Conservation (phyloP, 1,140 invertebrate species). For the Saccostrea glomerata region DNA sequence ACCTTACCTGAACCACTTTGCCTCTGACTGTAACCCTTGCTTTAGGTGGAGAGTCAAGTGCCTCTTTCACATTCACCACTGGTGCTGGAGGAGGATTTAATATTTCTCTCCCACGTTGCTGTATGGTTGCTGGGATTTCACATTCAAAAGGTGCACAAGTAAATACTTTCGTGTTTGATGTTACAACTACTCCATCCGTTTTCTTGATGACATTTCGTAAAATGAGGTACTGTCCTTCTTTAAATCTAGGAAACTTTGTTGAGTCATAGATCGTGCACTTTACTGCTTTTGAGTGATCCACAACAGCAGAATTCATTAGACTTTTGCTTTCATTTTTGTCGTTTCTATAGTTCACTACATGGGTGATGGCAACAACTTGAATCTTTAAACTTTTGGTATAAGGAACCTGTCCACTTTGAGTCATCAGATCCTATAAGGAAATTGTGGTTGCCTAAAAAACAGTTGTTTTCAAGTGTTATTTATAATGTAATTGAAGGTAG, state of each 20-base stretch:
- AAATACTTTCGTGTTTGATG: too few species aligned
- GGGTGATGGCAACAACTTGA: not conserved
- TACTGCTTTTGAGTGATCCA: slow-evolving; percentile 1
- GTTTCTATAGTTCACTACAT: not conserved
- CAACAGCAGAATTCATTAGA: not conserved
- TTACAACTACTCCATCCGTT: too few species aligned
- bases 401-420: slow-evolving; percentile 13
- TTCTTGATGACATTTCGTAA: too few species aligned
- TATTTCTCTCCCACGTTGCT: too few species aligned
- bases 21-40: too few species aligned
- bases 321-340: slow-evolving; percentile 4
- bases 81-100: too few species aligned
- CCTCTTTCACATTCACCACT: too few species aligned
- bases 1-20: too few species aligned
- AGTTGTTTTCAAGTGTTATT: not conserved
- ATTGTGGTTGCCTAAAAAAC: slow-evolving; percentile 17
- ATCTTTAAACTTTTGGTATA: slow-evolving; percentile 11
- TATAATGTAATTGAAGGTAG: too few species aligned
- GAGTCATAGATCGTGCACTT: slow-evolving; percentile 17
- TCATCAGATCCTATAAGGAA: not conserved
- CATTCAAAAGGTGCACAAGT: too few species aligned
- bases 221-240: not conserved
- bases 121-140: too few species aligned
- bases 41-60: too few species aligned
- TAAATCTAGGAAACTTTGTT: slow-evolving; percentile 7